phyloP scores from a whole-genome alignment of 1,140 invertebrate species.

The Colletes gigas region DNA sequence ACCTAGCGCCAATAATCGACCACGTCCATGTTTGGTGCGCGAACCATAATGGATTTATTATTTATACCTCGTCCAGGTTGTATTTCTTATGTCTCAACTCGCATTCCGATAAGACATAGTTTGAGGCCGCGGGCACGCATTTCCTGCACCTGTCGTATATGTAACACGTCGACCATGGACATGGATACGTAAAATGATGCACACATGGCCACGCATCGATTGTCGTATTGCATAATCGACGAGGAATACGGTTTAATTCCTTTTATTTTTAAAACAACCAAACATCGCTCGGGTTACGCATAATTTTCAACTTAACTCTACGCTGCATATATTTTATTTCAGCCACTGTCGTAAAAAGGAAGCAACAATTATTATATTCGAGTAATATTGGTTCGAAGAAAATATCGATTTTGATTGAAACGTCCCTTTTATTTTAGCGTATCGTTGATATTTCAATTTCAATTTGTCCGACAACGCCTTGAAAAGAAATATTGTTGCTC shows the following conservation, averaged over 20 bases:
- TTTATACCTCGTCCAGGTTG: neutral
- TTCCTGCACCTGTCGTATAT: conserved; percentile 39
- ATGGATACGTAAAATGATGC: conserved; percentile 14
- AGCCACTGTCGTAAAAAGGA: too few species aligned
- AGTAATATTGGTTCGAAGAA: too few species aligned
- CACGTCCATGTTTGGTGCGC: neutral
- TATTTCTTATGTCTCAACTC: neutral
- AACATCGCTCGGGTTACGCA: neutral
- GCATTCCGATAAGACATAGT: conserved; percentile 16
- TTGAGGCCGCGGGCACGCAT: conserved; percentile 16
- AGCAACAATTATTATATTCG: too few species aligned
- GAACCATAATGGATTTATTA: conserved; percentile 19
- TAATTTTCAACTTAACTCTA: too few species aligned
- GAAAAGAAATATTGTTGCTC: neutral
- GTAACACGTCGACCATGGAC: conserved; percentile 22
- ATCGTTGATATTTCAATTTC: neutral
- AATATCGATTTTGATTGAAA: too few species aligned
- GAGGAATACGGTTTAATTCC: neutral
- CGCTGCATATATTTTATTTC: too few species aligned
- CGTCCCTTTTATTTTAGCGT: too few species aligned
- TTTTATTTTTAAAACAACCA: neutral
- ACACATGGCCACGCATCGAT: neutral
- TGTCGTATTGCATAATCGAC: conserved; percentile 28
- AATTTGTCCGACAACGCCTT: neutral
- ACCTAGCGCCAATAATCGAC: neutral